Conservation (phyloP, 53 echinoderm and acorn worm species). For the Hippasteria phrygiana region DNA sequence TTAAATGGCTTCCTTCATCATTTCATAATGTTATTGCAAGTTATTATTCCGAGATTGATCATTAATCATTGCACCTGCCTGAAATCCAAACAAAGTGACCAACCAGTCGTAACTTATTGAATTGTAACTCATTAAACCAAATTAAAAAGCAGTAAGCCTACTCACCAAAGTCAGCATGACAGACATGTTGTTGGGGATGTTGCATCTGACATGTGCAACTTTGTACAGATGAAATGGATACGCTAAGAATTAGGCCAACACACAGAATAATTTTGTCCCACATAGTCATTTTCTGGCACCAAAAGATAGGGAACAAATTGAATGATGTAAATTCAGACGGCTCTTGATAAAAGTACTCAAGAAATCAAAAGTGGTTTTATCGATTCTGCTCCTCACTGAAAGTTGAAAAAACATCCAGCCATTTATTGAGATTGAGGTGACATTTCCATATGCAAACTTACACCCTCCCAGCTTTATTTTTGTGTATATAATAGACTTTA, state of each 20-base stretch:
- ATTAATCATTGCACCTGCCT: too few species aligned
- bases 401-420: not conserved
- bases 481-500: not conserved
- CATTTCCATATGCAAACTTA: not conserved
- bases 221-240: not conserved
- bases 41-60: too few species aligned
- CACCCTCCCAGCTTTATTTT: not conserved
- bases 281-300: not conserved
- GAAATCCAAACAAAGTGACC: too few species aligned
- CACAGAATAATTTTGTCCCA: not conserved
- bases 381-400: not conserved
- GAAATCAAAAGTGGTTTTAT: not conserved
- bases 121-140: not conserved
- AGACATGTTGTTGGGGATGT: constrained; percentile 54
- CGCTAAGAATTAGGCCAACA: constrained; percentile 9
- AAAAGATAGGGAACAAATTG: too few species aligned
- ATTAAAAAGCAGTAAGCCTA: not conserved
- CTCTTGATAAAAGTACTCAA: too few species aligned
- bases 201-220: constrained; percentile 30
- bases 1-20: too few species aligned
- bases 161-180: constrained; percentile 63
- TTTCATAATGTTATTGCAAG: too few species aligned
- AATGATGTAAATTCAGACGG: too few species aligned
- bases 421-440: not conserved
- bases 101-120: too few species aligned